These are phyloP conservation scores for Pseudolaguvia tuberculata DNA, from an alignment of 2,113 vertebrate species.

Conservation along the genomic window DNA sequence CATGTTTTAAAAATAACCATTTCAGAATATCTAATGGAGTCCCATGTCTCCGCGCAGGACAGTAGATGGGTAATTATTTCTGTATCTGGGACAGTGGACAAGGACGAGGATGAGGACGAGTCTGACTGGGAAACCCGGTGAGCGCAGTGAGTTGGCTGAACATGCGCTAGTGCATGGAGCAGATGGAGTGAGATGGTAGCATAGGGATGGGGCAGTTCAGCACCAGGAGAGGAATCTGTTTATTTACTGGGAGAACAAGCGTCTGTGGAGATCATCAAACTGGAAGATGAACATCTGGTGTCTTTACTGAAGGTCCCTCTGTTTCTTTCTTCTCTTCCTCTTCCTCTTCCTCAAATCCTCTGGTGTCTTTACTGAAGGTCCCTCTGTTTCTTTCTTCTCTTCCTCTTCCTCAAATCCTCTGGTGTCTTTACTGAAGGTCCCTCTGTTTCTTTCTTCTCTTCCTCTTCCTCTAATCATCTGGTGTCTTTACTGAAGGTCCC, in stretches of 20 bases:
- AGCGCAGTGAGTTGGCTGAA: constrained; percentile 34
- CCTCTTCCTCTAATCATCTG: too few relatives aligned
- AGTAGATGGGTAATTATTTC: constrained; percentile 10
- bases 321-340: too few relatives aligned
- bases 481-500: too few relatives aligned
- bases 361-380: too few relatives aligned
- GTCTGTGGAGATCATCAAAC: constrained; percentile 51
- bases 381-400: too few relatives aligned
- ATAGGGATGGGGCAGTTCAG: constrained; percentile 30
- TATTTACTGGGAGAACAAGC: constrained; percentile 56
- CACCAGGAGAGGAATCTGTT: constrained; percentile 45
- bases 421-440: too few relatives aligned
- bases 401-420: too few relatives aligned
- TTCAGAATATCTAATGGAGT: neutral
- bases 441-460: too few relatives aligned
- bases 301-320: too few relatives aligned
- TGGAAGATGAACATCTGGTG: constrained; percentile 41
- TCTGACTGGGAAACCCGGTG: neutral
- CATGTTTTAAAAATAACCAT: neutral
- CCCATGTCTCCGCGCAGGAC: neutral
- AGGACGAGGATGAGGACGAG: neutral
- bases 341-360: too few relatives aligned
- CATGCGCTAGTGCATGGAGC: constrained; percentile 42
- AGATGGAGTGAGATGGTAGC: constrained; percentile 47
- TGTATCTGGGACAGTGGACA: constrained; percentile 26